phyloP scores from a whole-genome alignment of 2,888 invertebrate species.

The Apoderus coryli region DNA sequence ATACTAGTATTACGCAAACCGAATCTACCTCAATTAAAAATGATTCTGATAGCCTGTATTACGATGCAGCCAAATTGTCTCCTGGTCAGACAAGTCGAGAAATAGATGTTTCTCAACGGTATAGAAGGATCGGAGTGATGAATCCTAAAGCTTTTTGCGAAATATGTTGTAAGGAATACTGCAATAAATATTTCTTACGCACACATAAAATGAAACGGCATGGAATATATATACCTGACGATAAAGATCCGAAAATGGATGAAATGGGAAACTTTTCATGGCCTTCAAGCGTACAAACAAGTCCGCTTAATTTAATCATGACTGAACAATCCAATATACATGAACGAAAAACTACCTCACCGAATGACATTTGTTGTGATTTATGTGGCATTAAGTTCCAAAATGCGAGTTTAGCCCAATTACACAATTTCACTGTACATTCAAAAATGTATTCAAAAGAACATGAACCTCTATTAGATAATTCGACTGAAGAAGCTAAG shows the following conservation, averaged over 20 bases:
- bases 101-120: constrained; percentile 56
- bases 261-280: constrained; percentile 28
- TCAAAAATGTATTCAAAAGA: constrained; percentile 22
- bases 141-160: constrained; percentile 88
- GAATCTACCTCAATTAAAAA: constrained; percentile 30
- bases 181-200: constrained; percentile 82
- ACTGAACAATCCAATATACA: constrained; percentile 43
- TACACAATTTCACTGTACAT: constrained; percentile 32
- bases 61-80: constrained; percentile 28
- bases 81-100: constrained; percentile 40
- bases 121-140: constrained; percentile 64
- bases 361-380: constrained; percentile 36
- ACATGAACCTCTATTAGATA: constrained; percentile 19
- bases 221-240: constrained; percentile 56
- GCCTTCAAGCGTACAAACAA: constrained; percentile 43
- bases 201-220: constrained; percentile 91
- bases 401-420: constrained; percentile 32
- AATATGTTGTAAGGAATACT: constrained; percentile 84
- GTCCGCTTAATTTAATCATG: constrained; percentile 65
- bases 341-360: constrained; percentile 35
- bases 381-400: constrained; percentile 38
- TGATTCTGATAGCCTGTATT: constrained; percentile 27
- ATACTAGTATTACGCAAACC: constrained; percentile 27
- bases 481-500: constrained; percentile 14
- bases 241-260: constrained; percentile 32